A percentile compares a stretch with the other conserved stretches of the same genome.
These are phyloP conservation scores for Tyrannus savana DNA, from an alignment of 2,113 vertebrate species.

Conservation along the genomic window DNA sequence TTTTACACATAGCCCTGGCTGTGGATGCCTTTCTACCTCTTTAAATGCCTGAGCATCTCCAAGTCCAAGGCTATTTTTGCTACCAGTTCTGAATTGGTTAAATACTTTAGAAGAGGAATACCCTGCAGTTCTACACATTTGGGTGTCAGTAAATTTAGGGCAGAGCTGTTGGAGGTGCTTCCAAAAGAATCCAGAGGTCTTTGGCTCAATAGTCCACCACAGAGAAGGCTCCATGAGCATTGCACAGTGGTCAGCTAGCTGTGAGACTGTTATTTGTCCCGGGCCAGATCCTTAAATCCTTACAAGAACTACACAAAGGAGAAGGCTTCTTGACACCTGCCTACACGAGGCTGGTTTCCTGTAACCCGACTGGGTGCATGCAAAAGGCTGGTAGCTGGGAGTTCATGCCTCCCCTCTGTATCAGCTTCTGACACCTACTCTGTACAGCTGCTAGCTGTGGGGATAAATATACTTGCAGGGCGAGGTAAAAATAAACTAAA, in stretches of 20 bases:
- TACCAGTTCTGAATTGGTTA: not conserved
- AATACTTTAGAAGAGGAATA: not conserved
- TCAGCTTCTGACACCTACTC: not conserved
- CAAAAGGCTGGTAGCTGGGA: not conserved
- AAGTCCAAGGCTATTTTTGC: not conserved
- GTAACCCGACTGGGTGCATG: not conserved
- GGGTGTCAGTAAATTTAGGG: not conserved
- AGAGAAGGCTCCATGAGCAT: not conserved
- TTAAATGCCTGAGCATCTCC: not conserved
- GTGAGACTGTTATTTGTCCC: not conserved
- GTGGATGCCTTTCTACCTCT: not conserved
- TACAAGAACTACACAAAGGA: not conserved
- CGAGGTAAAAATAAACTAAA: not conserved
- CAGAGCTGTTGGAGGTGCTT: not conserved
- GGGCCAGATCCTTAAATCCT: not conserved
- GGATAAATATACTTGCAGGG: not conserved
- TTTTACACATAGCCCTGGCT: not conserved
- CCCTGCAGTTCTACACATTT: not conserved
- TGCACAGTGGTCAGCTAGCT: not conserved
- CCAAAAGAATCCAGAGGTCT: not conserved
- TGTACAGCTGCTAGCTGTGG: not conserved
- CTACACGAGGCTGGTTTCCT: not conserved
- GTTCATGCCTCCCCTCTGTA: not conserved
- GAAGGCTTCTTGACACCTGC: not conserved
- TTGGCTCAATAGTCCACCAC: not conserved